Evolutionary conservation across 1,140 invertebrate genomes (phyloP).

Genomic region (Zeugodacus cucurbitae): DNA sequence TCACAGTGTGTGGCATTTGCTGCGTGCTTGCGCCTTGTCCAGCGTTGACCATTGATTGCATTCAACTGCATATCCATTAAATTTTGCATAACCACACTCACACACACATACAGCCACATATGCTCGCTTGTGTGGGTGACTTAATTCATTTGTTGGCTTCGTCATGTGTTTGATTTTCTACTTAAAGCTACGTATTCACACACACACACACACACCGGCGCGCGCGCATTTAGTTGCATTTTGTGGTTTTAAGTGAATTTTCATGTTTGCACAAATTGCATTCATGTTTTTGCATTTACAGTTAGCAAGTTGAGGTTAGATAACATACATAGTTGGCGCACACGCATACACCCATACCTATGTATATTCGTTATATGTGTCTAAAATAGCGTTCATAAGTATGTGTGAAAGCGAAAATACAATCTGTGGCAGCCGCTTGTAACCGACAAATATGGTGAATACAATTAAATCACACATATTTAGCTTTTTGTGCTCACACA

Average conservation of each 20-base stretch:
- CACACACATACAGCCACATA: not conserved
- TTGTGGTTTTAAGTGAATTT: constrained; percentile 42
- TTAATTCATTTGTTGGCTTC: constrained; percentile 31
- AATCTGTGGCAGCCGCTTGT: constrained; percentile 25
- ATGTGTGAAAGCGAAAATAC: not conserved
- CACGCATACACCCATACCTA: not conserved
- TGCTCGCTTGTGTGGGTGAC: not conserved
- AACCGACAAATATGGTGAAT: constrained; percentile 22
- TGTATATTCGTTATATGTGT: not conserved
- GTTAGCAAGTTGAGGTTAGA: constrained; percentile 40
- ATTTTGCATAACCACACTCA: not conserved
- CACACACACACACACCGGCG: not conserved
- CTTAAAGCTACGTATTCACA: not conserved
- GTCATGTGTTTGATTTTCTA: constrained; percentile 20
- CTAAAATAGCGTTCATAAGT: not conserved
- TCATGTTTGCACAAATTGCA: constrained; percentile 41
- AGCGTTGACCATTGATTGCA: constrained; percentile 15
- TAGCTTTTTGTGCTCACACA: not conserved
- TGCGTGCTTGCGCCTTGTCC: not conserved
- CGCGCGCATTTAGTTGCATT: constrained; percentile 20
- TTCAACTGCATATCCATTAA: not conserved
- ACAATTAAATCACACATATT: not conserved
- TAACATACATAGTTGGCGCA: constrained; percentile 8
- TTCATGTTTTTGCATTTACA: constrained; percentile 39
- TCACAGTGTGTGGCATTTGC: not conserved